Base-by-base conservation (phyloP, 2,888 invertebrate genomes). In the Agrilus cyanescens region DNA sequence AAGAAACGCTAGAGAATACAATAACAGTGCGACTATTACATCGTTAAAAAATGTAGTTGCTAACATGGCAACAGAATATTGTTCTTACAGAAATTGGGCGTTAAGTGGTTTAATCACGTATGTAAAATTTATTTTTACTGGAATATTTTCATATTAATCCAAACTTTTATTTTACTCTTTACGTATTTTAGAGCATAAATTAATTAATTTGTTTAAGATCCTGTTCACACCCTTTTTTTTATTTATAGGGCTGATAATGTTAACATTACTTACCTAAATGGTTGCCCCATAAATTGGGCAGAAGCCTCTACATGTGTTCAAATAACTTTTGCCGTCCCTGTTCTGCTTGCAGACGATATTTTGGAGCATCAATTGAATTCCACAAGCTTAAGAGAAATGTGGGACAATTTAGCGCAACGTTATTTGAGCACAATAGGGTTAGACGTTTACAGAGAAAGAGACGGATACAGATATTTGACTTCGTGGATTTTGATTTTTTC, bases 211-310 rank as follows among this genome's bases (percentile, higher is more conserved):
- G n/a, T n/a, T n/a, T n/a, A n/a, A n/a, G n/a, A n/a, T n/a, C n/a
- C n/a, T n/a, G n/a, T n/a, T n/a, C n/a, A n/a, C n/a, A n/a, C n/a
- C n/a, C n/a, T n/a, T n/a, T n/a, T n/a, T n/a, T n/a, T n/a, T 43
- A n/a, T 6, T 35, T 44, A 14, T 30, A 46, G 52, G 12, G 16
- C 14, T 40, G 30, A 43, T 10, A 50, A 53, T 42, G 43, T 53
- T 18, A 32, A 38, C 6, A 46, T 55, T 7, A 30, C 47, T 7
- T n/a, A 38, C n/a, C 31, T 48, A 7, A 34, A 36, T 2, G 13
- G 34, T 10, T 55, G 55, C 39, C 46, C 48, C 1, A 36, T 32
- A 15, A 37, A 38, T 13, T 55, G 55, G 55, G 53, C 53, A 2
- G 31, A 50, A 12, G 42, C 44, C 29, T 38, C 48, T 7, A 39